These are phyloP conservation scores for Anadara kagoshimensis DNA, from an alignment of 1,140 invertebrate genomes.

Conservation along the genomic window DNA sequence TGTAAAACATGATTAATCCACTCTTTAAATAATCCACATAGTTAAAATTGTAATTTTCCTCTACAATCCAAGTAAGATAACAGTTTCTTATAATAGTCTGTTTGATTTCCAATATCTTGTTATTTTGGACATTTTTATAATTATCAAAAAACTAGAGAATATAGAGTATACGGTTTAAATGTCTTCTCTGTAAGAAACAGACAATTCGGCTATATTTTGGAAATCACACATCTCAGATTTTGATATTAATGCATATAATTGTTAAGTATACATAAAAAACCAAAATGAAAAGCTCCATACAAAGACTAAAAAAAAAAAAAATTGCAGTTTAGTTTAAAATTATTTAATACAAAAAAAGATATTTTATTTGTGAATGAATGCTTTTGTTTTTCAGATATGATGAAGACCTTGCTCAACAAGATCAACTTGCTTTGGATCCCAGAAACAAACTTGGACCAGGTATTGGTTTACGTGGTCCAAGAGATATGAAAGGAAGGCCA, in stretches of 20 bases:
- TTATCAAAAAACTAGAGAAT: conserved; percentile 1
- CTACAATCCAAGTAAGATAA: too few species aligned
- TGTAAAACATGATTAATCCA: too few species aligned
- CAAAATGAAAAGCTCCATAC: too few species aligned
- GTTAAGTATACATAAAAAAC: too few species aligned
- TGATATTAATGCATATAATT: too few species aligned
- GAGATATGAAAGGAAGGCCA: conserved; percentile 47
- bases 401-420: conserved; percentile 70
- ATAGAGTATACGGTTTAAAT: too few species aligned
- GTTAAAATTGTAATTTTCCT: too few species aligned
- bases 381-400: conserved; percentile 61
- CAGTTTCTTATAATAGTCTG: too few species aligned
- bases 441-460: conserved; percentile 56
- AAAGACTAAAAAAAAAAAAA: not conserved
- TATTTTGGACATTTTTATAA: not conserved
- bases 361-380: not conserved
- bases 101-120: not conserved
- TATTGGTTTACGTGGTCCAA: conserved; percentile 40
- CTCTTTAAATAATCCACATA: too few species aligned
- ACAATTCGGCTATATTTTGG: not conserved
- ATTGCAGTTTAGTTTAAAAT: not conserved
- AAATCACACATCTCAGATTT: not conserved
- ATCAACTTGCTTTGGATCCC: conserved; percentile 57
- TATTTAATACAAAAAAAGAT: not conserved
- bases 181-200: too few species aligned